These are phyloP conservation scores for Galemys pyrenaicus DNA, from an alignment of 2,113 vertebrate genomes.

Conservation along the genomic window DNA sequence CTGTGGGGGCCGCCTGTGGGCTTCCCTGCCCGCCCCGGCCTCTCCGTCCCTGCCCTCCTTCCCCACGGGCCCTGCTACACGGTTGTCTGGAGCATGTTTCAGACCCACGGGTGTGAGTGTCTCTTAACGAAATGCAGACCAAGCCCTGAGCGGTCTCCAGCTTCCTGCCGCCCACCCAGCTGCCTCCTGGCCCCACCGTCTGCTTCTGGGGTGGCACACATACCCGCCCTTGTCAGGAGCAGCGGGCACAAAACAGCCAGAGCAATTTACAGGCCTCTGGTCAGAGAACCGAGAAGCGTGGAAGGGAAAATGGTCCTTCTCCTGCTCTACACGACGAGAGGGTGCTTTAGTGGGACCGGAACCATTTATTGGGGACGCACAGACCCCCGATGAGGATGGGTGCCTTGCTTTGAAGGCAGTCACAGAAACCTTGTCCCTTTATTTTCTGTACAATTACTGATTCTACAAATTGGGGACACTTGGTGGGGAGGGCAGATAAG, in stretches of 20 bases:
- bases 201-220: not conserved
- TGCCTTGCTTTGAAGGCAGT: no score
- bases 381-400: not conserved
- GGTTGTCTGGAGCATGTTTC: not conserved
- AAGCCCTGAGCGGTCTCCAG: not conserved
- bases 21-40: not conserved
- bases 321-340: not conserved
- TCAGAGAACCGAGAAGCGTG: not conserved
- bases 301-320: not conserved
- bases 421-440: not conserved
- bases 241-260: no score
- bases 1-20: no score
- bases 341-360: not conserved
- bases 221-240: no score
- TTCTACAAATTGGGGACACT: no score
- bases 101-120: not conserved
- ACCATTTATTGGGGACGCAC: not conserved
- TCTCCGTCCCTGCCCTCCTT: not conserved
- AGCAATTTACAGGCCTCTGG: not conserved
- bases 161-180: rapidly evolving
- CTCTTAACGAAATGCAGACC: no score
- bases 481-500: no score
- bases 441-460: not conserved
- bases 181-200: not conserved
- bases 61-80: not conserved